Evolutionary conservation across 2,797 vertebrate species (phyloP), one percentile per base, ranked within the genome.

Genomic region (Morelia viridis): DNA sequence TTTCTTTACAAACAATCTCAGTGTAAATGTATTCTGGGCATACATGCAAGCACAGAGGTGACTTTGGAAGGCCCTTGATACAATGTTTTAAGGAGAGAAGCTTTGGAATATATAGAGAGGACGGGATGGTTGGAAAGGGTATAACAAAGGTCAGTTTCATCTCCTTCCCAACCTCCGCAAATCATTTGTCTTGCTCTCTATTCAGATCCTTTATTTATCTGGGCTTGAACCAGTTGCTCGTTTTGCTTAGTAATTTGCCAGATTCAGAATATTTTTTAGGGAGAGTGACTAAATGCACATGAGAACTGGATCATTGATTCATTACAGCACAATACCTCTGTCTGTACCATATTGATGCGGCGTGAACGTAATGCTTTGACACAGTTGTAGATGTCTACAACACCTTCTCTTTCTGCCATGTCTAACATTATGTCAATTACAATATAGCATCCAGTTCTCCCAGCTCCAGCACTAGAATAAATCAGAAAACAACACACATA

Each of bases 401-500:
- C 99, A 3, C 99, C 99, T 97, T 99, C 99, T 96, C 99, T 97
- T 97, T 99, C 99, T 2, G 99, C 99, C 99, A 99, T 99, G 96
- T 99, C 99, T 97, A 99, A 94, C 99, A 99, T 99, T 96, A 99
- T 99, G 96, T 99, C 99, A 0, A 99, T 99, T 93, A 99, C 99
- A 10, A 99, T 99, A 94, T 99, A 99, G 93, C 99, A 99, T 93
- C 99, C 99, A 0, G 99, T 99, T 60, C 99, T 98, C 0, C 99
- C 99, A 65, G 99, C 99, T 94, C 99, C 99, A 92, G 99, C 99
- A 94, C 99, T 99, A 95, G n/a, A 95, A 89, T 89, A 15, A 94
- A 96, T 8, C 56, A 93, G 83, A 0, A 91, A 93, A 93, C 2
- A 71, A 87, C 35, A 28, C 92, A 19, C 93, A 94, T 15, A 94